Evolutionary conservation across 2,113 vertebrate genomes (phyloP).

Genomic region (Vombatus ursinus): DNA sequence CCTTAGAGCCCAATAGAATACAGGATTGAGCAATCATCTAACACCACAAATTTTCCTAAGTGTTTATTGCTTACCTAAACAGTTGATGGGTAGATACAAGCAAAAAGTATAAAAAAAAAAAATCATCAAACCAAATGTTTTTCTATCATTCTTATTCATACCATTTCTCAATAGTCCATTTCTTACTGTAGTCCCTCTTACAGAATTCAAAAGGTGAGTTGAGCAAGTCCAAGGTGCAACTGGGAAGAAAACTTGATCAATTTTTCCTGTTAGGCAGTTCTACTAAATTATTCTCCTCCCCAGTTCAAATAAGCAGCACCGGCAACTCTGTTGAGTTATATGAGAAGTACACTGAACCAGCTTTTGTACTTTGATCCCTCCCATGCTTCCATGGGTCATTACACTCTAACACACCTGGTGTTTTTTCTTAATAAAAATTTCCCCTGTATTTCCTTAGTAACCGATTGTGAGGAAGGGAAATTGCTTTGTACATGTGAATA

Average conservation of each 20-base stretch:
- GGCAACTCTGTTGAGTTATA: neutral
- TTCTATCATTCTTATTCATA: conserved; percentile 3
- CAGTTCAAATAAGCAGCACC: neutral
- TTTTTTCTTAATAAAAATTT: conserved; percentile 23
- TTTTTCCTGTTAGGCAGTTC: neutral
- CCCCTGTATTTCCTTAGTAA: conserved; percentile 35
- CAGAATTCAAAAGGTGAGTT: neutral
- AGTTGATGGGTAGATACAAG: neutral
- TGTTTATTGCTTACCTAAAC: neutral
- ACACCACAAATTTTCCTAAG: neutral
- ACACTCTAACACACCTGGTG: conserved; percentile 5
- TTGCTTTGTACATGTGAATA: neutral
- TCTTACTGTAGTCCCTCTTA: neutral
- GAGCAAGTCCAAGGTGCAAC: conserved; percentile 18
- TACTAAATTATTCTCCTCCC: neutral
- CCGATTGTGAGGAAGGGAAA: neutral
- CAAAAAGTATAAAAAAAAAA: conserved; percentile 8
- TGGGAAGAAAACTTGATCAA: neutral
- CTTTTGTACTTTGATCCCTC: conserved; percentile 23
- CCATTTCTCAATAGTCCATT: conserved; percentile 8
- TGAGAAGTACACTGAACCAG: neutral
- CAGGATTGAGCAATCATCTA: neutral
- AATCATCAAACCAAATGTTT: conserved; percentile 11
- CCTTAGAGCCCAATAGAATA: neutral
- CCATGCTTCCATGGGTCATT: conserved; percentile 20